Evolutionary conservation across 1,140 invertebrate species (phyloP).

Genomic region (Episyrphus balteatus): DNA sequence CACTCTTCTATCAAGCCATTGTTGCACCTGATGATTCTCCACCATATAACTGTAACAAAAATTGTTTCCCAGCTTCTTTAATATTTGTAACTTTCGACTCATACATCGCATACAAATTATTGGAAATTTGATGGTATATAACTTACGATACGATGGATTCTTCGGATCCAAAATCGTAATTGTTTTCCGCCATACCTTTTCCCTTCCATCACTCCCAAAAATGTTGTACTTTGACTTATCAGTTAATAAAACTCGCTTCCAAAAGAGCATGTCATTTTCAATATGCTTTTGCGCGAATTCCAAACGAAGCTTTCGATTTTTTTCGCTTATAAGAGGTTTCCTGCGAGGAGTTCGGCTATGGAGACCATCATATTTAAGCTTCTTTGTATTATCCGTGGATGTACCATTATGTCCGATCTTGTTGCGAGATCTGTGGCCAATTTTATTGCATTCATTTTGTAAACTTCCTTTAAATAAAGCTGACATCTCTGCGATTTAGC

Average conservation of each 20-base stretch:
- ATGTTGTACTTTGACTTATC: conserved; percentile 21
- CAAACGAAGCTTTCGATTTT: conserved; percentile 5
- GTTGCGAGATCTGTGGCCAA: background rate
- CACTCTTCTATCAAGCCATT: too few relatives aligned
- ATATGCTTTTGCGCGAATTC: conserved; percentile 11
- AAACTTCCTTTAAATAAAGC: too few relatives aligned
- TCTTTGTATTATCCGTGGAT: conserved; percentile 8
- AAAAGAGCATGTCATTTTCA: conserved; percentile 3
- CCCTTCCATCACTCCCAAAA: conserved; percentile 9
- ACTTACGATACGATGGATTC: too few relatives aligned
- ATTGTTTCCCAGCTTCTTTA: too few relatives aligned
- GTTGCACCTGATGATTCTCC: too few relatives aligned
- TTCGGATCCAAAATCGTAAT: conserved; percentile 5
- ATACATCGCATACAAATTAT: too few relatives aligned
- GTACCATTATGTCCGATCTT: background rate
- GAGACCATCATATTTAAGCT: conserved; percentile 4
- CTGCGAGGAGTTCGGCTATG: conserved; percentile 2
- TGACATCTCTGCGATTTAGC: too few relatives aligned
- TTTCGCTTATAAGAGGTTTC: conserved; percentile 9
- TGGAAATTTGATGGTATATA: too few relatives aligned
- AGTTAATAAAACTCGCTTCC: conserved; percentile 14
- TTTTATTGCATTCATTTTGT: conserved; percentile 4
- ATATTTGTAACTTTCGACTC: too few relatives aligned
- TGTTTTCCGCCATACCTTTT: conserved; percentile 9
- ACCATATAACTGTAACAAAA: too few relatives aligned